These are phyloP conservation scores for Tethya wilhelma DNA, from an alignment of 37 sponge, comb jelly and placozoan species.

Conservation along the genomic window DNA sequence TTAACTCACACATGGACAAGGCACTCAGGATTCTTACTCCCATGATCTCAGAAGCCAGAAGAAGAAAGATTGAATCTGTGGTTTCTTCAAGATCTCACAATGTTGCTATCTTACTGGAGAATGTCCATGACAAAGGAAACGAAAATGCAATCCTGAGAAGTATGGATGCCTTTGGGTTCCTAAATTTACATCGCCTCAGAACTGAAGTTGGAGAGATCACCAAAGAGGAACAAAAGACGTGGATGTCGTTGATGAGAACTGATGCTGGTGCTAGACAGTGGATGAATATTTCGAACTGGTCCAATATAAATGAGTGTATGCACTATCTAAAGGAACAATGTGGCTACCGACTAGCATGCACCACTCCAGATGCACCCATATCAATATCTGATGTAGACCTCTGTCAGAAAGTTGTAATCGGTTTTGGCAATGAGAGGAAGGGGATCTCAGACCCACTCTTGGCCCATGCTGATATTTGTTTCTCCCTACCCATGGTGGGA, in stretches of 20 bases:
- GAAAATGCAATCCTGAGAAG: constrained; percentile 69
- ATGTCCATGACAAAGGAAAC: constrained; percentile 61
- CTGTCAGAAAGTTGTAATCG: constrained; percentile 45
- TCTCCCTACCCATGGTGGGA: constrained; percentile 75
- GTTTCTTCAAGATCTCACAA: constrained; percentile 36
- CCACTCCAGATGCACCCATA: constrained; percentile 19
- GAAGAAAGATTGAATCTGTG: constrained; percentile 42
- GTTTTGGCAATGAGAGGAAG: constrained; percentile 67
- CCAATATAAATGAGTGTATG: constrained; percentile 31
- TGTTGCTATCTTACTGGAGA: constrained; percentile 67
- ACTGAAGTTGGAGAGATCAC: not conserved
- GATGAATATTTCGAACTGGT: constrained; percentile 59
- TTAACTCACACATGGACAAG: not conserved
- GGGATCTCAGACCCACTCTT: constrained; percentile 58
- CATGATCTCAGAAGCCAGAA: constrained; percentile 37
- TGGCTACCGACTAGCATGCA: constrained; percentile 49
- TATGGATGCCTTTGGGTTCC: constrained; percentile 81
- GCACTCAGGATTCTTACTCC: constrained; percentile 17
- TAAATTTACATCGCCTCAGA: constrained; percentile 34
- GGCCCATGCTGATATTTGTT: constrained; percentile 47
- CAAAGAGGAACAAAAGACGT: not conserved
- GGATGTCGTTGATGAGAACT: constrained; percentile 37
- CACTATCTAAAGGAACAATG: constrained; percentile 11
- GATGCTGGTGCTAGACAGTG: constrained; percentile 74
- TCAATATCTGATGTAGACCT: constrained; percentile 25